A percentile compares a stretch with the other conserved stretches of the same genome.
These are phyloP conservation scores for Parnassius glacialis DNA, from an alignment of 2,888 invertebrate species.

Conservation along the genomic window DNA sequence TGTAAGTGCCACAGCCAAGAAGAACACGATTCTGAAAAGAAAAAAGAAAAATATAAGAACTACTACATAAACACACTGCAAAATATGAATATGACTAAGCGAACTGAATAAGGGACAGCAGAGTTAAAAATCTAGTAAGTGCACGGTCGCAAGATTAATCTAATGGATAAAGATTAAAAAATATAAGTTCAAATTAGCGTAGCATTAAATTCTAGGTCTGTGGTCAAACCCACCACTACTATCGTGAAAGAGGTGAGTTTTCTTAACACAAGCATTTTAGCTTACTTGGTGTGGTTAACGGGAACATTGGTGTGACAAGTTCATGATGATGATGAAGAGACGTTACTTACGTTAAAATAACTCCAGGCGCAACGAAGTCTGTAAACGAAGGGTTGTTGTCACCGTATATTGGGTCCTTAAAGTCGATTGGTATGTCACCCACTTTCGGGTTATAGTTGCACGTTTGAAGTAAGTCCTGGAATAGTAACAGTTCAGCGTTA, in stretches of 20 bases:
- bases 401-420: constrained; percentile 93
- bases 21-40: constrained; percentile 92
- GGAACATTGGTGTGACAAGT: too few relatives aligned
- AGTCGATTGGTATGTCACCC: constrained; percentile 94
- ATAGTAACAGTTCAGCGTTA: not conserved
- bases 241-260: too few relatives aligned
- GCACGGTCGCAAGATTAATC: too few relatives aligned
- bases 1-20: constrained; percentile 96
- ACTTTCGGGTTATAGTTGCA: constrained; percentile 91
- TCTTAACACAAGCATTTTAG: too few relatives aligned
- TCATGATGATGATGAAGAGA: too few relatives aligned
- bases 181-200: too few relatives aligned
- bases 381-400: constrained; percentile 95
- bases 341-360: constrained; percentile 91
- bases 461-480: constrained; percentile 83
- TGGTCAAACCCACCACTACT: too few relatives aligned
- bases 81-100: not conserved
- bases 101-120: too few relatives aligned
- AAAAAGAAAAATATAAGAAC: constrained; percentile 5
- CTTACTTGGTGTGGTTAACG: too few relatives aligned
- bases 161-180: too few relatives aligned
- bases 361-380: constrained; percentile 97
- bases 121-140: too few relatives aligned
- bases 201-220: too few relatives aligned
- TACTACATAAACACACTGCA: not conserved